A percentile compares a stretch with the other conserved stretches of the same genome.
phyloP scores from a whole-genome alignment of 1,140 invertebrate genomes.

The Drosophila orena region DNA sequence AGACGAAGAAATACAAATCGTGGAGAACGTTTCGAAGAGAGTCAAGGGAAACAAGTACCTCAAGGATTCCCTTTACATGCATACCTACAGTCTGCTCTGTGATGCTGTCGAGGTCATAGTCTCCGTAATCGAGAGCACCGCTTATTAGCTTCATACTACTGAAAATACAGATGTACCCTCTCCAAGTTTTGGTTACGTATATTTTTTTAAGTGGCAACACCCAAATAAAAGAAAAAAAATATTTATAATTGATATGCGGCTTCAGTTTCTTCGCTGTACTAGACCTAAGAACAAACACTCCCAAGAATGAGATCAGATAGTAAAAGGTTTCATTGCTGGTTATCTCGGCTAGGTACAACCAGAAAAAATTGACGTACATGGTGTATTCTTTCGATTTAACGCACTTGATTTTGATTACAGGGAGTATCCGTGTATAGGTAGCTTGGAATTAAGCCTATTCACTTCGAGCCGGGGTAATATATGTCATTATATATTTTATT shows the following conservation, averaged over 20 bases:
- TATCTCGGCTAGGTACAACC: no score
- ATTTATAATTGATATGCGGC: neutral
- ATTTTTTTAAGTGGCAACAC: no score
- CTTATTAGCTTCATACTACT: neutral
- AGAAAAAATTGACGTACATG: no score
- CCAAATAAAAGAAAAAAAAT: neutral
- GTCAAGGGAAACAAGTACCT: conserved; percentile 47
- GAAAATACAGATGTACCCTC: neutral
- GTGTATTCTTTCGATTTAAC: no score
- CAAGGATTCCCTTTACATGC: conserved; percentile 66
- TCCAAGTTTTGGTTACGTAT: neutral
- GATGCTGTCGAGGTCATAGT: conserved; percentile 68
- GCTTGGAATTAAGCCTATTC: neutral
- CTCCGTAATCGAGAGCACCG: conserved; percentile 70
- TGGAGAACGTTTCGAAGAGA: conserved; percentile 16
- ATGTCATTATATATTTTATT: conserved; percentile 14
- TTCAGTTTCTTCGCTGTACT: no score
- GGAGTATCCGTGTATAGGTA: neutral
- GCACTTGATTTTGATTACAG: no score
- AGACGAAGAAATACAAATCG: neutral
- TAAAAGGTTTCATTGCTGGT: no score
- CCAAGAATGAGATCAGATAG: no score
- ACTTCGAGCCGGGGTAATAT: neutral
- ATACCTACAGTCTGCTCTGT: conserved; percentile 71
- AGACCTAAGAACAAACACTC: no score